phyloP scores from a whole-genome alignment of 2,797 vertebrate genomes.

The Aldrovandia affinis region DNA sequence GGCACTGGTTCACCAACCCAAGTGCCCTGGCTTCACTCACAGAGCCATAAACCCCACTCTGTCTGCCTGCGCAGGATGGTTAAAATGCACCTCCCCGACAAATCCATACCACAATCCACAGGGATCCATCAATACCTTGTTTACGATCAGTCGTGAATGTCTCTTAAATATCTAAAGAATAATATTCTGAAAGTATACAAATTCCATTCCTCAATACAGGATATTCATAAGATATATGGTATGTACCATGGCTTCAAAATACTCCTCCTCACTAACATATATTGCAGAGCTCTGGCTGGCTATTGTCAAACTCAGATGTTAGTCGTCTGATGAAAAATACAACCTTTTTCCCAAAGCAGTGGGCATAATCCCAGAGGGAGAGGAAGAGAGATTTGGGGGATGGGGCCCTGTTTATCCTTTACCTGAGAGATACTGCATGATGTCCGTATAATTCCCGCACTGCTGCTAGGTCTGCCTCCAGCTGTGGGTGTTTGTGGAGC shows the following conservation, averaged over 20 bases:
- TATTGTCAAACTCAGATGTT: background rate
- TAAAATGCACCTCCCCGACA: too few species aligned
- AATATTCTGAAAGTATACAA: background rate
- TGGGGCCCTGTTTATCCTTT: slow-evolving; percentile 28
- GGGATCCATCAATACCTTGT: too few species aligned
- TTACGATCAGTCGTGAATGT: too few species aligned
- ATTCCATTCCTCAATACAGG: background rate
- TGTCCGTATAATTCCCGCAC: slow-evolving; percentile 86
- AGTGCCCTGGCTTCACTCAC: too few species aligned
- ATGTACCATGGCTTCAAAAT: background rate
- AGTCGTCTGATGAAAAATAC: background rate
- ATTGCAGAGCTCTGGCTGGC: background rate
- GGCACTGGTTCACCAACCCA: too few species aligned
- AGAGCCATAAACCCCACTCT: too few species aligned
- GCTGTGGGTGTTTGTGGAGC: slow-evolving; percentile 85
- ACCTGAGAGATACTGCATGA: slow-evolving; percentile 91
- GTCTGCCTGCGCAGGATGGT: too few species aligned
- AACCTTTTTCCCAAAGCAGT: background rate
- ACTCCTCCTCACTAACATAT: background rate
- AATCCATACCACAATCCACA: too few species aligned
- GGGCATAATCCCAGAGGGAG: background rate
- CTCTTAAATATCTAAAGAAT: background rate
- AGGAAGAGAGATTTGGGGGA: background rate
- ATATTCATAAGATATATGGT: background rate
- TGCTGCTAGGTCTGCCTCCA: slow-evolving; percentile 84